phyloP scores from a whole-genome alignment of 2,113 vertebrate species.

The Eleginops maclovinus region DNA sequence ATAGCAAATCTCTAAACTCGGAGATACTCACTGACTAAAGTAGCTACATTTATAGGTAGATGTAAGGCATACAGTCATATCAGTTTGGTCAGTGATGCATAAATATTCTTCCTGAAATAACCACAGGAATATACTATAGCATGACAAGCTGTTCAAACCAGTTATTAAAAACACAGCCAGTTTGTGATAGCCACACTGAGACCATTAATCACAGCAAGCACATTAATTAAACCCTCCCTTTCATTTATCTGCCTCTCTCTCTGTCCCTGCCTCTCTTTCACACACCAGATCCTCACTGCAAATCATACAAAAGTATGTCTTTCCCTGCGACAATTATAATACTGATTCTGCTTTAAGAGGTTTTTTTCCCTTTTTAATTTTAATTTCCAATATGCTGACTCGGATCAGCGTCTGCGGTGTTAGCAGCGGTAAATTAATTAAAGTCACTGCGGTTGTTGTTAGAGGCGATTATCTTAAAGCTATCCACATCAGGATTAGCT shows the following conservation, averaged over 20 bases:
- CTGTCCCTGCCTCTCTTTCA: constrained; percentile 7
- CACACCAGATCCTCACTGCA: constrained; percentile 1
- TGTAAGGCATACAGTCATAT: constrained; percentile 10
- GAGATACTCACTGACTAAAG: neutral
- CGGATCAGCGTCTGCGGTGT: constrained; percentile 42
- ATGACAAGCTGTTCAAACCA: constrained; percentile 57
- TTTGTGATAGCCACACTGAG: constrained; percentile 67
- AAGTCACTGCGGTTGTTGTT: constrained; percentile 52
- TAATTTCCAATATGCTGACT: constrained; percentile 58
- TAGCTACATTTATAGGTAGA: constrained; percentile 3
- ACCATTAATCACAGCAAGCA: constrained; percentile 75
- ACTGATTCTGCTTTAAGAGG: constrained; percentile 3
- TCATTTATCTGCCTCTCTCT: constrained; percentile 12
- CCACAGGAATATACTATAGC: constrained; percentile 26
- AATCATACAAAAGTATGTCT: constrained; percentile 19
- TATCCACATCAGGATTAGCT: constrained; percentile 70
- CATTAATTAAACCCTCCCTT: constrained; percentile 71
- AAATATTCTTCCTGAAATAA: constrained; percentile 67
- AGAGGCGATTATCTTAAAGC: constrained; percentile 68
- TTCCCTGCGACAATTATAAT: constrained; percentile 1
- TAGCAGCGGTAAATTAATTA: constrained; percentile 69
- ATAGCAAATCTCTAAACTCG: neutral
- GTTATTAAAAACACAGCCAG: constrained; percentile 73
- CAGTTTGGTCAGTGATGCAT: constrained; percentile 30
- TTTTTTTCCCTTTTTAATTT: neutral